These are phyloP conservation scores for Priocnemis perturbator DNA, from an alignment of 2,888 invertebrate genomes.

Conservation along the genomic window DNA sequence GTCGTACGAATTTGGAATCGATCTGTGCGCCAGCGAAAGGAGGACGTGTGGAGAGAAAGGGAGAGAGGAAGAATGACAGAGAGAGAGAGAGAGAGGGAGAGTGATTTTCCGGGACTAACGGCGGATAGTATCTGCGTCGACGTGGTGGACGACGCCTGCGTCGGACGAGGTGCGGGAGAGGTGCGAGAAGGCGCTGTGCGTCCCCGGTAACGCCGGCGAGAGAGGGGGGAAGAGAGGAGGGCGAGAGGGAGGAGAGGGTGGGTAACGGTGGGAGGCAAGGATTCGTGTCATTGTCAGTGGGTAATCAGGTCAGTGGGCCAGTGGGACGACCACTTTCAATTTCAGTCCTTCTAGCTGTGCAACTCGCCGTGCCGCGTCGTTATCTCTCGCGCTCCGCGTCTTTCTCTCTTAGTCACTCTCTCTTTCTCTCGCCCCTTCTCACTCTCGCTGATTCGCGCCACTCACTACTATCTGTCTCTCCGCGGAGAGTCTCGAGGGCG, in stretches of 20 bases:
- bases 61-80: slow-evolving; percentile 9
- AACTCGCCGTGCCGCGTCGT: slow-evolving; percentile 65
- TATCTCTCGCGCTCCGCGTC: slow-evolving; percentile 54
- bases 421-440: slow-evolving; percentile 14
- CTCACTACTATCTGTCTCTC: background rate
- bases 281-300: slow-evolving; percentile 78
- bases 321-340: slow-evolving; percentile 77
- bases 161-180: slow-evolving; percentile 45
- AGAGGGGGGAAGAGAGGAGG: slow-evolving; percentile 58
- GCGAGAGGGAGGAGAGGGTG: slow-evolving; percentile 32
- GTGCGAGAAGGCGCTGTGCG: slow-evolving; percentile 72
- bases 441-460: slow-evolving; percentile 13
- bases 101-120: background rate
- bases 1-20: no score
- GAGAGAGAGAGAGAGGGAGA: slow-evolving; percentile 6
- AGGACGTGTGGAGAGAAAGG: no score
- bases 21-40: no score
- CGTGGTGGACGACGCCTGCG: slow-evolving; percentile 51
- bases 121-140: slow-evolving; percentile 21
- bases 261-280: slow-evolving; percentile 71
- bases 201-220: slow-evolving; percentile 53
- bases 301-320: slow-evolving; percentile 83
- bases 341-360: slow-evolving; percentile 71
- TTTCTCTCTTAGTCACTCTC: slow-evolving; percentile 24
- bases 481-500: slow-evolving; percentile 10